phyloP scores from a whole-genome alignment of 2,797 vertebrate genomes.

The Karalla daura region DNA sequence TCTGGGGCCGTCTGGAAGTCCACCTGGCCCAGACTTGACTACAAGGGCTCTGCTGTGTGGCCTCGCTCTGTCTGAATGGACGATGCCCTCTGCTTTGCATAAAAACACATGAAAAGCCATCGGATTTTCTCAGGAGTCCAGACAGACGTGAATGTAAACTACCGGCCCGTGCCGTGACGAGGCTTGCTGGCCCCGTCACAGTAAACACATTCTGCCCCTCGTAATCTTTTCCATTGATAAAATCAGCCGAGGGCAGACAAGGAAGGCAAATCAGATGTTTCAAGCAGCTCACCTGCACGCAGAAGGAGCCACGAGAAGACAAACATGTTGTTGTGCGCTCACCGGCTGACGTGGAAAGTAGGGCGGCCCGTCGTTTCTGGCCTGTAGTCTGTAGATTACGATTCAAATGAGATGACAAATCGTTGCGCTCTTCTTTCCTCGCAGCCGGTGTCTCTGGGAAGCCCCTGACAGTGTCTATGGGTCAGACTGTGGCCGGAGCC shows the following conservation, averaged over 20 bases:
- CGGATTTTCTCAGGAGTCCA: background rate
- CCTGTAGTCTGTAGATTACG: no score
- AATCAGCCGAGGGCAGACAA: conserved; percentile 9
- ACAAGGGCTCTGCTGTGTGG: no score
- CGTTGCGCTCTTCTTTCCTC: conserved; percentile 20
- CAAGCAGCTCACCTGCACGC: background rate
- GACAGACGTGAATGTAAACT: background rate
- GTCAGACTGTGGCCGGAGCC: conserved; percentile 83
- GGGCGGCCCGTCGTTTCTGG: no score
- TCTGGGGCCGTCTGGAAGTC: no score
- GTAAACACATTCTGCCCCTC: conserved; percentile 8
- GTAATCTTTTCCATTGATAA: conserved; percentile 7
- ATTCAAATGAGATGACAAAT: background rate
- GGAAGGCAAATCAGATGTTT: background rate
- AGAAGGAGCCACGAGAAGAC: conserved; percentile 1
- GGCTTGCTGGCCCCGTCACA: background rate
- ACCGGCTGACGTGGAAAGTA: conserved; percentile 4
- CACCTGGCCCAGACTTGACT: no score
- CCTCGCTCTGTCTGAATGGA: no score
- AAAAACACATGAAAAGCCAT: background rate
- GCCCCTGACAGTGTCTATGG: conserved; percentile 84
- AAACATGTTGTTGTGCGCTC: conserved; percentile 9
- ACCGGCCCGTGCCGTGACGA: background rate
- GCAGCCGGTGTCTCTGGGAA: conserved; percentile 83
- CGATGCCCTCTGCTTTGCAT: background rate